Base-by-base conservation (phyloP, 2,797 vertebrate species). In the Chiroxiphia lanceolata region DNA sequence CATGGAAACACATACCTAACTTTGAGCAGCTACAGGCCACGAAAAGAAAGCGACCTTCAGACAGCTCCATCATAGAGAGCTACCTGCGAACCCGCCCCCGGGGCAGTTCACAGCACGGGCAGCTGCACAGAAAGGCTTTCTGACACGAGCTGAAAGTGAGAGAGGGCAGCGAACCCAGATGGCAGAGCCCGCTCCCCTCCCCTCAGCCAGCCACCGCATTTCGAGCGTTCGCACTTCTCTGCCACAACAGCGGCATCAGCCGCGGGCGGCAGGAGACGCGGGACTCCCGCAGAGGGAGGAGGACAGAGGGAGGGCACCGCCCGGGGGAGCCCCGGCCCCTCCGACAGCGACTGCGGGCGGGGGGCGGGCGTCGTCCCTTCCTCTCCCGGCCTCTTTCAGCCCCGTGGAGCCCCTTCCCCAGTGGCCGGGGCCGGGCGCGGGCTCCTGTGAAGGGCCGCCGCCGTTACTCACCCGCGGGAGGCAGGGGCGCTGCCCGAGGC, bases 111-210 rank as follows among this genome's bases (percentile, higher is more conserved):
- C 6, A 6, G 47, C 53, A 5, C 13, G 29, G 51, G 29, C 61
- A 20, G 42, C 31, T 2, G 57, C 38, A 1, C 8, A 11, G n/a
- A 10, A 2, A 16, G 27, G 59, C 69, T 23, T 53, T 27, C 0
- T 0, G 29, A 19, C 29, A 5, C 1, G 20, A 15, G 34, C 0
- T 1, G 9, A 3, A 20, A 17, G 27, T 3, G 1, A 27, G 50
- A 11, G 8, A 9, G 13, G 19, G 22, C 4, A 36, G 34, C 7
- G 11, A 8, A 29, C 15, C 6, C 60, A 5, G 19, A n/a, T 4
- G 1, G 15, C 31, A 0, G 50, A 27, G 5, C 8, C 10, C 1
- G 17, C 36, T 19, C 20, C 54, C 42, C 12, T 6, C 0, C 36
- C 70, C 75, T 0, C 9, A 15, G 50, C n/a, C 4, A 26, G 18